Evolutionary conservation across 2,113 vertebrate species (phyloP), one percentile per base, ranked within the genome.

Genomic region (Strix uralensis): DNA sequence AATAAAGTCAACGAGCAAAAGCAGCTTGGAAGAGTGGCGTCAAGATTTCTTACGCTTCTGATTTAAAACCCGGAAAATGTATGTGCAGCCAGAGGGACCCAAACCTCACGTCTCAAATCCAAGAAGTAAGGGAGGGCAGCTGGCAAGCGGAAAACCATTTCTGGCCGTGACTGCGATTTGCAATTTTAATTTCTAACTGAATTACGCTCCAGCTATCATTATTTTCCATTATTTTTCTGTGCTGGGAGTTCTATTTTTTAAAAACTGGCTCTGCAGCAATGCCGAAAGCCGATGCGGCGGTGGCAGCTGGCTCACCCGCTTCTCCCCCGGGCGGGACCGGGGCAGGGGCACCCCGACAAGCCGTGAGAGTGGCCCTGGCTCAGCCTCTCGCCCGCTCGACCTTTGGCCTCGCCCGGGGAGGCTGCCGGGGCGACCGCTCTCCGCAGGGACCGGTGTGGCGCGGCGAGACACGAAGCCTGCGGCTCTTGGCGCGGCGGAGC

Each of bases 241-340:
- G 57, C 75, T 0, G 18, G 0, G 15, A 0, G n/a, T 1, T 30
- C 46, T 47, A 21, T 14, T 36, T 15, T 1, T 1, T 5, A 2
- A 21, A 47, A 29, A 8, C 46, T 1, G 82, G 57, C 74, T 19
- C 46, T 0, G 59, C 38, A 5, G 70, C 29, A 21, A 7, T 1
- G 61, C 71, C 2, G 83, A 14, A 14, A 57, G 63, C 69, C 16
- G 0, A 29, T 0, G 23, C 0, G 40, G 38, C 7, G 40, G 11
- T 3, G 36, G 40, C 1, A 11, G 9, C 42, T 21, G 57, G 3
- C 59, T 29, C 80, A 4, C 12, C 88, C 13, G 5, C 29, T 49
- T 29, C 25, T 52, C 34, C 10, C 23, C 25, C 17, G 3, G 16
- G 2, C 5, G 47, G 23, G 5, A 74, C 4, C 9, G 1, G 8